phyloP scores from a whole-genome alignment of 92 coral and sea anemone genomes.

The Heliopora coerulea region DNA sequence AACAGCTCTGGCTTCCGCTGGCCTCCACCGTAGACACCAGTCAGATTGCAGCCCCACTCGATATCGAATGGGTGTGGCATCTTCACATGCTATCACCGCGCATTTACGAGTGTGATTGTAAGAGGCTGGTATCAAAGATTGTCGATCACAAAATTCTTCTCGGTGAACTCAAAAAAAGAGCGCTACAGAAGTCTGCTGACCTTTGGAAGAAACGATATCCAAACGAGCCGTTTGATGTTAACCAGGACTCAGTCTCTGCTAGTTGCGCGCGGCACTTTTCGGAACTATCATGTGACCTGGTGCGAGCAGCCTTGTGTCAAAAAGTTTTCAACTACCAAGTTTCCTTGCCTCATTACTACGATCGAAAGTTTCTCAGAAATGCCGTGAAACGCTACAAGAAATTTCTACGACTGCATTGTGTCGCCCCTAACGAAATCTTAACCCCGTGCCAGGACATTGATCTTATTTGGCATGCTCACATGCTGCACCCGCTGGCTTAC shows the following conservation, averaged over 20 bases:
- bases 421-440: slow-evolving; percentile 23
- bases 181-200: slow-evolving; percentile 39
- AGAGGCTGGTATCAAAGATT: slow-evolving; percentile 49
- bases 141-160: slow-evolving; percentile 54
- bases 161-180: slow-evolving; percentile 41
- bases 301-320: slow-evolving; percentile 32
- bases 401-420: slow-evolving; percentile 48
- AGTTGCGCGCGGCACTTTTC: slow-evolving; percentile 18
- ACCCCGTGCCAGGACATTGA: slow-evolving; percentile 49
- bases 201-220: slow-evolving; percentile 60
- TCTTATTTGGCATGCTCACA: slow-evolving; percentile 62
- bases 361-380: slow-evolving; percentile 52
- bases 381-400: slow-evolving; percentile 57
- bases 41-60: slow-evolving; percentile 64
- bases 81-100: slow-evolving; percentile 74
- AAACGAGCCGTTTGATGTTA: slow-evolving; percentile 51
- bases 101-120: slow-evolving; percentile 63
- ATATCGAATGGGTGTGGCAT: slow-evolving; percentile 49
- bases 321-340: slow-evolving; percentile 58
- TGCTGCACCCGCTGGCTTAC: slow-evolving; percentile 58
- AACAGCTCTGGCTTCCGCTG: slow-evolving; percentile 42
- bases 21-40: slow-evolving; percentile 29
- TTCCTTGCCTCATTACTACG: slow-evolving; percentile 58
- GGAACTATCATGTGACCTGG: slow-evolving; percentile 50
- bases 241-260: slow-evolving; percentile 19